Conservation (phyloP, 2,888 invertebrate genomes). For the Amphimallon solstitiale region DNA sequence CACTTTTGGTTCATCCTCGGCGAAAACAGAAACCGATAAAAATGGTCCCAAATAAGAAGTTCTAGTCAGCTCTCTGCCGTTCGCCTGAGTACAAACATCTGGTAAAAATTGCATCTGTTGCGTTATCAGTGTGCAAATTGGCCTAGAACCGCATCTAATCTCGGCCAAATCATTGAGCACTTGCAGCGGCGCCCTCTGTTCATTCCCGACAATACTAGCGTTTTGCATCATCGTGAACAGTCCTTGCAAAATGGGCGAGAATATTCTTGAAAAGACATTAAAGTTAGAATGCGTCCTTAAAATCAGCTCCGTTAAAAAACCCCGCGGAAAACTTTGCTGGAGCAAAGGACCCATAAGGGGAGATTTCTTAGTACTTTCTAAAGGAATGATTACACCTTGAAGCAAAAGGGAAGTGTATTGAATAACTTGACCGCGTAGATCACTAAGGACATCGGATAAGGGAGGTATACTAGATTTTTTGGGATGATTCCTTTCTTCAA, state of each 20-base stretch:
- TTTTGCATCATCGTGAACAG: constrained; percentile 75
- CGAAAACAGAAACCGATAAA: constrained; percentile 89
- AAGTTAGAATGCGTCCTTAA: constrained; percentile 66
- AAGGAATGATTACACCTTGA: constrained; percentile 61
- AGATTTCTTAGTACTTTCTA: constrained; percentile 16
- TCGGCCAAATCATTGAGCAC: constrained; percentile 81
- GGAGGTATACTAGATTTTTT: constrained; percentile 81
- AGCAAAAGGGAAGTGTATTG: constrained; percentile 69
- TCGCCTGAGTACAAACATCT: constrained; percentile 76
- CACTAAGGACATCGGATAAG: constrained; percentile 73
- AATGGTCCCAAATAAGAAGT: constrained; percentile 92
- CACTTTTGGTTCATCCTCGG: constrained; percentile 91
- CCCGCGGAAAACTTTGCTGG: constrained; percentile 69
- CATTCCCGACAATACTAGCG: constrained; percentile 75
- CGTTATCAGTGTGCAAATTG: constrained; percentile 76
- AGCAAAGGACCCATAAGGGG: constrained; percentile 37
- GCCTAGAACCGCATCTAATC: constrained; percentile 78
- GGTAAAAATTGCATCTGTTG: constrained; percentile 79
- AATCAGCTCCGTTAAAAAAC: constrained; percentile 73
- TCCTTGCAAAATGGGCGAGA: constrained; percentile 75
- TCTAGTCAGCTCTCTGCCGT: constrained; percentile 86
- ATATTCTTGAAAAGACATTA: constrained; percentile 69
- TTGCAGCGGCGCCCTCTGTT: constrained; percentile 72
- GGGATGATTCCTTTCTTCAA: constrained; percentile 80
- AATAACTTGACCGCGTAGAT: constrained; percentile 67